These are phyloP conservation scores for Leucoptera coffeella DNA, from an alignment of 2,888 invertebrate species.

Conservation along the genomic window DNA sequence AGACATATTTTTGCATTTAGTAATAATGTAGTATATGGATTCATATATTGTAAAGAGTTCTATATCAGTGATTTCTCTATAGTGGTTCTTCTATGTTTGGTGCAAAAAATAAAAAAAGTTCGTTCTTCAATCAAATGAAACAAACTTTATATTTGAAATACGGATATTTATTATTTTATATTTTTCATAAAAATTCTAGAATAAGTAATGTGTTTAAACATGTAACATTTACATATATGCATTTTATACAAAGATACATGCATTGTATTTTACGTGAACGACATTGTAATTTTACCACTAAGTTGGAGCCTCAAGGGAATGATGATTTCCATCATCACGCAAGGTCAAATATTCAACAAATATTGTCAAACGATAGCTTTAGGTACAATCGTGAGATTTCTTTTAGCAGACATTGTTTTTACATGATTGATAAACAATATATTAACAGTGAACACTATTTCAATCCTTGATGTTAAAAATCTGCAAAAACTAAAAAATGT, in stretches of 20 bases:
- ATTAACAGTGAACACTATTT: too few relatives aligned
- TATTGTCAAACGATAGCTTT: constrained; percentile 52
- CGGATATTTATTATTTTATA: constrained; percentile 56
- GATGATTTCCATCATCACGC: too few relatives aligned
- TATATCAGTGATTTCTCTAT: too few relatives aligned
- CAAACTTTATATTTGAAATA: constrained; percentile 46
- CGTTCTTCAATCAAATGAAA: constrained; percentile 25
- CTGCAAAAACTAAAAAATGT: too few relatives aligned
- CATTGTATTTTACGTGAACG: constrained; percentile 44
- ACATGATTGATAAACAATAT: too few relatives aligned
- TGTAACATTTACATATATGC: constrained; percentile 56
- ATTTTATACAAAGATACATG: constrained; percentile 55
- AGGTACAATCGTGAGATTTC: too few relatives aligned
- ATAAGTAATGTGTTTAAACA: constrained; percentile 55
- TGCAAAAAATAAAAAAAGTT: constrained; percentile 10
- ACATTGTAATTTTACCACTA: constrained; percentile 44
- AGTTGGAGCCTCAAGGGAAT: constrained; percentile 48
- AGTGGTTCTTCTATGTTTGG: too few relatives aligned
- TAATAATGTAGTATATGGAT: too few relatives aligned
- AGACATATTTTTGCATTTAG: too few relatives aligned
- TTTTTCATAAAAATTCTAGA: constrained; percentile 57
- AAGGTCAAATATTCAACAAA: constrained; percentile 50
- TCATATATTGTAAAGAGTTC: too few relatives aligned
- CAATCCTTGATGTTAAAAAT: too few relatives aligned
- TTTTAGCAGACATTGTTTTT: too few relatives aligned